Percentiles rank a stretch among this genome's conserved stretches.
These are phyloP conservation scores for Anguilla rostrata DNA, from an alignment of 2,113 vertebrate species.

Conservation along the genomic window DNA sequence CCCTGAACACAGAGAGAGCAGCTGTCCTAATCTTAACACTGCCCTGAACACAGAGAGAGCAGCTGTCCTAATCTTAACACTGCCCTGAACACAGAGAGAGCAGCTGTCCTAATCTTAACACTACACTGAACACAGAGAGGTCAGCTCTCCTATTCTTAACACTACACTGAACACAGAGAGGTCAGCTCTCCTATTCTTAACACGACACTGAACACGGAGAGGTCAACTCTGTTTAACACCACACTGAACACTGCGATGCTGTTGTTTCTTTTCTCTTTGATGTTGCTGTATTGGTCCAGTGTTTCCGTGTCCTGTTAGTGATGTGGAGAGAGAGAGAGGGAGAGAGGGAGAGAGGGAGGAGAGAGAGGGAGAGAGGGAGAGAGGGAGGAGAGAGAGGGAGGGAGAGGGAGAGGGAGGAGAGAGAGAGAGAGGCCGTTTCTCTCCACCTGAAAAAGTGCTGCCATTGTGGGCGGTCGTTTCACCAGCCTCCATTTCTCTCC, in stretches of 20 bases:
- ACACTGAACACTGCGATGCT: no score
- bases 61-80: no score
- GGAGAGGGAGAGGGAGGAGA: no score
- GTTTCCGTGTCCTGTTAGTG: slow-evolving; percentile 29
- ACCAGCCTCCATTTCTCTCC: neutral
- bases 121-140: neutral
- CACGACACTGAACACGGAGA: neutral
- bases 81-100: neutral
- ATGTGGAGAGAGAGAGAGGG: neutral
- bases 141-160: neutral
- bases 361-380: no score
- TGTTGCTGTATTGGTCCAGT: no score
- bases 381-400: no score
- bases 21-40: neutral
- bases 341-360: no score
- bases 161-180: neutral
- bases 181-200: neutral
- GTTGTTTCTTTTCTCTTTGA: no score
- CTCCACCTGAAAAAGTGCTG: slow-evolving; percentile 9
- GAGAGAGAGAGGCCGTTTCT: slow-evolving; percentile 11
- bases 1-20: neutral
- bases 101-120: neutral
- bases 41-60: no score
- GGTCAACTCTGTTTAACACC: no score
- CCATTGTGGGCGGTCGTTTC: neutral